Conservation (phyloP, 1,140 invertebrate genomes). For the Solenopsis invicta region DNA sequence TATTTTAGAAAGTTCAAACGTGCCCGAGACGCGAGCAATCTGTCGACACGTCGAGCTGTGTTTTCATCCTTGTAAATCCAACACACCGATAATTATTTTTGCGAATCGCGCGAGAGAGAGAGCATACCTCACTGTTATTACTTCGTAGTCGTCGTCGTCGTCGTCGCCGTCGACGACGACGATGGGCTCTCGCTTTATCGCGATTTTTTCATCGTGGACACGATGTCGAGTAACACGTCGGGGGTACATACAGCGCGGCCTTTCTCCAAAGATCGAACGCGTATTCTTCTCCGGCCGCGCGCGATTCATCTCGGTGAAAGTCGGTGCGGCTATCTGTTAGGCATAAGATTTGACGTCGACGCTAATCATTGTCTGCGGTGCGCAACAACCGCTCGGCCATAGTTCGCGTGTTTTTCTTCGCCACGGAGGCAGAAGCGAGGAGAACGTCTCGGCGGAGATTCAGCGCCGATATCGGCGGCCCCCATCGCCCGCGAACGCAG, state of each 20-base stretch:
- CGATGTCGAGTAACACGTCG: slow-evolving; percentile 39
- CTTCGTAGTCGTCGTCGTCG: background rate
- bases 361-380: slow-evolving; percentile 58
- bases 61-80: slow-evolving; percentile 12
- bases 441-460: slow-evolving; percentile 20
- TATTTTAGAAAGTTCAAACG: slow-evolving; percentile 12
- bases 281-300: slow-evolving; percentile 44
- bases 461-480: slow-evolving; percentile 37
- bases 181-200: slow-evolving; percentile 46
- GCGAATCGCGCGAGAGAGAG: slow-evolving; percentile 3
- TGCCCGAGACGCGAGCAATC: background rate
- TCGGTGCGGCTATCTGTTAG: slow-evolving; percentile 42
- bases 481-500: background rate
- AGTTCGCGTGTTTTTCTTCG: slow-evolving; percentile 10
- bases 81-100: slow-evolving; percentile 36
- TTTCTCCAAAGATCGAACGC: slow-evolving; percentile 54
- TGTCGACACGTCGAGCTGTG: background rate
- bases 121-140: slow-evolving; percentile 18
- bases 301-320: slow-evolving; percentile 55
- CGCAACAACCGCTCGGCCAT: slow-evolving; percentile 22
- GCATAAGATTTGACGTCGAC: slow-evolving; percentile 44
- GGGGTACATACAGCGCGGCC: slow-evolving; percentile 26
- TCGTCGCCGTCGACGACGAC: background rate
- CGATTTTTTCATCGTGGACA: slow-evolving; percentile 48
- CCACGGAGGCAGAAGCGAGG: background rate